A percentile compares a stretch with the other conserved stretches of the same genome.
These are phyloP conservation scores for Phymorhynchus buccinoides DNA, from an alignment of 1,140 invertebrate species.

Conservation along the genomic window DNA sequence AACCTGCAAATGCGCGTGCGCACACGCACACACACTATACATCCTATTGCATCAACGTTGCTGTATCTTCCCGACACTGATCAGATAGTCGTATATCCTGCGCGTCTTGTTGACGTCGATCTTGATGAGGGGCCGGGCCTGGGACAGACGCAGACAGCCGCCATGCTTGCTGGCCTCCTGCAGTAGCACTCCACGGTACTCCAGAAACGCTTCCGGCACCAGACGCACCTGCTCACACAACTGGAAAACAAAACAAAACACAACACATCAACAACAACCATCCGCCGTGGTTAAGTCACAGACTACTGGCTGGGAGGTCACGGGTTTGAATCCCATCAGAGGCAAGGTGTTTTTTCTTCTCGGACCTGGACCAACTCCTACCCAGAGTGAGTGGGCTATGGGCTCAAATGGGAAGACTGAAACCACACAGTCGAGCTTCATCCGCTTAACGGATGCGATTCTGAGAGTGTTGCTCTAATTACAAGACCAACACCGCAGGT, in stretches of 20 bases:
- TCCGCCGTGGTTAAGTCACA: not conserved
- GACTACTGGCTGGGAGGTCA: not conserved
- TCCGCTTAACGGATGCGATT: not conserved
- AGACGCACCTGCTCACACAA: slow-evolving; percentile 84
- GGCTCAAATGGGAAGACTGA: no score
- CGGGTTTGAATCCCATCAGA: not conserved
- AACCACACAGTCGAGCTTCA: no score
- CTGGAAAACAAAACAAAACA: slow-evolving; percentile 49
- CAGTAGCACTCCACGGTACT: slow-evolving; percentile 83
- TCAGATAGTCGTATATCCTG: slow-evolving; percentile 88
- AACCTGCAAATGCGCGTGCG: not conserved
- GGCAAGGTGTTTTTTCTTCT: not conserved
- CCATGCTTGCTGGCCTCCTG: slow-evolving; percentile 79
- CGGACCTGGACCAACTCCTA: not conserved
- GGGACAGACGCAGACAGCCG: slow-evolving; percentile 82
- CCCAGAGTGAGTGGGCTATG: no score
- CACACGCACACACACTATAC: not conserved
- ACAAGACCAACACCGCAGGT: no score
- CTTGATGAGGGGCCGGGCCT: slow-evolving; percentile 87
- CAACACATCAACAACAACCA: not conserved
- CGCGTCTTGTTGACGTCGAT: slow-evolving; percentile 96
- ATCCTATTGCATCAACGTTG: slow-evolving; percentile 51
- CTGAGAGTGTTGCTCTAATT: no score
- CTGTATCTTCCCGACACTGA: slow-evolving; percentile 81
- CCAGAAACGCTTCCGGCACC: slow-evolving; percentile 83